Evolutionary conservation across 2,888 invertebrate genomes (phyloP).

Genomic region (Epistrophe eligans): DNA sequence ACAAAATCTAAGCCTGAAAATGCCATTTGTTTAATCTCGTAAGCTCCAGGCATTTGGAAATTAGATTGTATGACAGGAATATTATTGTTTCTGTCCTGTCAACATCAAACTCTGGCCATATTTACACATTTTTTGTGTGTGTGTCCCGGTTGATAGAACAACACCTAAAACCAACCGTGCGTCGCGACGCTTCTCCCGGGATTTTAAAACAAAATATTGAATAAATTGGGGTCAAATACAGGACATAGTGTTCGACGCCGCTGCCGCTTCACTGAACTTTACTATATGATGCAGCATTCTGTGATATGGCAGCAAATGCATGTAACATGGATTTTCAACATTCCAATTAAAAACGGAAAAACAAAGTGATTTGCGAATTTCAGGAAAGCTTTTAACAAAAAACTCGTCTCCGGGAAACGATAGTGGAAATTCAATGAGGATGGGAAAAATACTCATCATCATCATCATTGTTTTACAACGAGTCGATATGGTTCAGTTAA

Average conservation of each 20-base stretch:
- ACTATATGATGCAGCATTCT: constrained; percentile 2
- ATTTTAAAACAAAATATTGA: constrained; percentile 8
- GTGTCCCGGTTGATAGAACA: not conserved
- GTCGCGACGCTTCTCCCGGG: not conserved
- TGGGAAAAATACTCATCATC: not conserved
- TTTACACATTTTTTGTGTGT: not conserved
- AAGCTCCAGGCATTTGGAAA: constrained; percentile 58
- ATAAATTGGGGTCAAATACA: constrained; percentile 54
- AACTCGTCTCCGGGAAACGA: not conserved
- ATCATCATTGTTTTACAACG: not conserved
- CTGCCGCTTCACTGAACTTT: constrained; percentile 43
- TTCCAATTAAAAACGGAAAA: constrained; percentile 69
- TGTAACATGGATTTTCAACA: constrained; percentile 72
- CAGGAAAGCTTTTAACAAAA: not conserved
- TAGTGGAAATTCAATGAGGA: not conserved
- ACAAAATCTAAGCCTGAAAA: constrained; percentile 70
- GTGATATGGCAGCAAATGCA: constrained; percentile 41
- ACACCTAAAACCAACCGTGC: not conserved
- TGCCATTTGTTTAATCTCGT: constrained; percentile 56
- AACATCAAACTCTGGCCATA: constrained; percentile 50
- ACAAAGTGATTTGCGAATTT: constrained; percentile 60
- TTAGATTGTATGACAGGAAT: constrained; percentile 68
- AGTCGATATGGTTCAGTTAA: constrained; percentile 5
- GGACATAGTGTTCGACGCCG: not conserved
- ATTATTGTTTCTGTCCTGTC: constrained; percentile 72